These are phyloP conservation scores for Okapia johnstoni DNA, from an alignment of 2,113 vertebrate genomes.

Conservation along the genomic window DNA sequence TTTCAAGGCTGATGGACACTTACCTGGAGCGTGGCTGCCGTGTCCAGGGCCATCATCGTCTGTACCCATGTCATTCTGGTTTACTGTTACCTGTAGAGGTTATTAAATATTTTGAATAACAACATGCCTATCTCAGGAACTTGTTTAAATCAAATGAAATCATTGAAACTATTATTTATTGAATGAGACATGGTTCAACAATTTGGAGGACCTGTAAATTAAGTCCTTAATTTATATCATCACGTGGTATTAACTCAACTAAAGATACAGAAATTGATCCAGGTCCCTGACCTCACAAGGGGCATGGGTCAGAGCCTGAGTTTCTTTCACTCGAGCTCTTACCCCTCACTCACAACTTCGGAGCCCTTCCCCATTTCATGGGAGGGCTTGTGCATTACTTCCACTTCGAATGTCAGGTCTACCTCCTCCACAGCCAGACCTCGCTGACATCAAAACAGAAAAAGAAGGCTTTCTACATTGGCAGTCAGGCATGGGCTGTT, in stretches of 20 bases:
- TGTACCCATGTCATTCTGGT: no score
- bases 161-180: background rate
- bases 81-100: background rate
- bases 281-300: accelerated
- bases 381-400: accelerated
- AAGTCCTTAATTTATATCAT: background rate
- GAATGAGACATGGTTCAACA: background rate
- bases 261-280: background rate
- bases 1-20: background rate
- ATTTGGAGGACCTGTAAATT: background rate
- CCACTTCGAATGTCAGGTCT: background rate
- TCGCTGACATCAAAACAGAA: background rate
- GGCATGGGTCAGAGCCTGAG: accelerated
- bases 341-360: accelerated
- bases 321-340: accelerated
- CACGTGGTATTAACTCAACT: accelerated
- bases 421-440: no score
- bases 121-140: background rate
- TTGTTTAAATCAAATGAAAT: background rate
- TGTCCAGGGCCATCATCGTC: accelerated
- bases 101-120: background rate
- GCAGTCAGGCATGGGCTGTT: accelerated
- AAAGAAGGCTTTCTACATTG: background rate
- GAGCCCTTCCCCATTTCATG: accelerated
- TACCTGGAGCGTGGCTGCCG: accelerated